These are phyloP conservation scores for Phoxinus phoxinus DNA, from an alignment of 2,113 vertebrate species.

Conservation along the genomic window DNA sequence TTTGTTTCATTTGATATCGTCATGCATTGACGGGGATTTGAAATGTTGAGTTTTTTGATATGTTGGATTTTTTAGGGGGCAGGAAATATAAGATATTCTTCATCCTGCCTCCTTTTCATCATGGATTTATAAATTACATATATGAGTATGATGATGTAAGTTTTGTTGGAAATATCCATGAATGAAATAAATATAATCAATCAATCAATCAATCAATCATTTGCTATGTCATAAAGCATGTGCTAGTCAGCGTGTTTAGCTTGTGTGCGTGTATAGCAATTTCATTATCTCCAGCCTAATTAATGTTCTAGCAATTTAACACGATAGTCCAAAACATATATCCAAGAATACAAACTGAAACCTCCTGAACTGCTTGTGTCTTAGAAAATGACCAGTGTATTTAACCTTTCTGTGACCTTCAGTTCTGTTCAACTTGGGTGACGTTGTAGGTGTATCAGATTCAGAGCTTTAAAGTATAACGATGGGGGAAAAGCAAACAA, in stretches of 20 bases:
- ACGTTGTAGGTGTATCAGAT: neutral
- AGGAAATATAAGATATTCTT: too few species aligned
- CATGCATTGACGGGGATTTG: too few species aligned
- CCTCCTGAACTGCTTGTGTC: neutral
- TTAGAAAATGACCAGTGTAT: neutral
- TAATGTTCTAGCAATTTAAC: neutral
- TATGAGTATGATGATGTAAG: too few species aligned
- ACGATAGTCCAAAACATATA: neutral
- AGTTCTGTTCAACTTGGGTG: neutral
- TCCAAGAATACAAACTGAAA: neutral
- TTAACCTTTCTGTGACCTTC: constrained; percentile 9
- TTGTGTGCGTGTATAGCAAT: neutral
- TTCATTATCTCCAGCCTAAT: neutral
- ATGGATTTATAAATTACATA: too few species aligned
- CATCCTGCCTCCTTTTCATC: too few species aligned
- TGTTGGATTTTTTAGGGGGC: too few species aligned
- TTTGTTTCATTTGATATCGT: too few species aligned
- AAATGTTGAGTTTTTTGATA: too few species aligned
- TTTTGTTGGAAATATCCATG: too few species aligned
- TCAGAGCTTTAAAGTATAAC: neutral
- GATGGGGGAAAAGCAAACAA: neutral
- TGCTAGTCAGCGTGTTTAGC: neutral
- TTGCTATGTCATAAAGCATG: neutral
- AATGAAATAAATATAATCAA: too few species aligned
- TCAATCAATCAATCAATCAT: too few species aligned